A percentile compares a stretch with the other conserved stretches of the same genome.
Evolutionary conservation across 2,888 invertebrate species (phyloP).

Genomic region (Esperia sulphurella): DNA sequence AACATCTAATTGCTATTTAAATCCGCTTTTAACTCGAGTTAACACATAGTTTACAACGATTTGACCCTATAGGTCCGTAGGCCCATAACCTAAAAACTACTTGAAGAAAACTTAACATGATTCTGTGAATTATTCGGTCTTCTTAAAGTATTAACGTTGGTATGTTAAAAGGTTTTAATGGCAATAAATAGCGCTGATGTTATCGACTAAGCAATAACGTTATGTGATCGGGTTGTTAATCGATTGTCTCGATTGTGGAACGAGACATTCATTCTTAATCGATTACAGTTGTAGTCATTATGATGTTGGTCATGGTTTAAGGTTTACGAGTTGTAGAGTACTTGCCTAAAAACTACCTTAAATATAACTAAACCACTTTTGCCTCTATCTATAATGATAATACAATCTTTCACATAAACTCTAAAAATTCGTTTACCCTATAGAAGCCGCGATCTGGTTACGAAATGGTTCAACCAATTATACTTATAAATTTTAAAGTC

Average conservation of each 20-base stretch:
- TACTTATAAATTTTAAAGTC: too few species aligned
- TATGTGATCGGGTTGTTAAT: conserved; percentile 6
- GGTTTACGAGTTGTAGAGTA: background rate
- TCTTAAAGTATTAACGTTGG: background rate
- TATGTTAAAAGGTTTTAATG: conserved; percentile 3
- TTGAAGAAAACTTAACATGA: background rate
- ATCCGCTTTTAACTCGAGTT: conserved; percentile 15
- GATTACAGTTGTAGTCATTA: background rate
- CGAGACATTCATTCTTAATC: background rate
- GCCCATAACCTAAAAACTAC: background rate
- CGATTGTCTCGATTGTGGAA: conserved; percentile 4
- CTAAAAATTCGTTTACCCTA: too few species aligned
- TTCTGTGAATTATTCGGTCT: background rate
- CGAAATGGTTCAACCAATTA: too few species aligned
- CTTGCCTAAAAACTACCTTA: too few species aligned
- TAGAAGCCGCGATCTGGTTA: too few species aligned
- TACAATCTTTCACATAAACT: too few species aligned
- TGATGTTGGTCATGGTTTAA: too few species aligned
- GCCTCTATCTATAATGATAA: too few species aligned
- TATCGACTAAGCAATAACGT: conserved; percentile 6
- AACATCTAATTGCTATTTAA: background rate
- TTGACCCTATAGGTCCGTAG: too few species aligned
- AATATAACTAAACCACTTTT: too few species aligned
- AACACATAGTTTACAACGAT: too few species aligned
- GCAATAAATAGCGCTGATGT: background rate